phyloP scores from a whole-genome alignment of 2,888 invertebrate genomes.

The Phymatocera aterrima region DNA sequence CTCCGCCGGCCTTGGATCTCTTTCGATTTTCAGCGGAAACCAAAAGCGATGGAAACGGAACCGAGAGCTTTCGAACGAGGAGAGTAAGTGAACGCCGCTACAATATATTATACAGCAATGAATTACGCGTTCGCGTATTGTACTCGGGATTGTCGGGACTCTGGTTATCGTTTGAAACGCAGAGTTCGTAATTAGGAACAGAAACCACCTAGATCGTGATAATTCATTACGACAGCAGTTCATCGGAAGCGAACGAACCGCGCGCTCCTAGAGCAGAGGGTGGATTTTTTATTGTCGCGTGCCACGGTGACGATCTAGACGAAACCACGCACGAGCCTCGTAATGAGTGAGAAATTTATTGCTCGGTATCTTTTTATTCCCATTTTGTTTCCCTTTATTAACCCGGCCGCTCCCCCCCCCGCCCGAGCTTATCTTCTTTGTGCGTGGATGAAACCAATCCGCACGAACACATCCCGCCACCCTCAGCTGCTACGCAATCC shows the following conservation, averaged over 20 bases:
- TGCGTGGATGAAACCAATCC: too few relatives aligned
- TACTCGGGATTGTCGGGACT: background rate
- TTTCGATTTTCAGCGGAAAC: background rate
- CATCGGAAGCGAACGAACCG: background rate
- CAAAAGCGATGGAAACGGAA: constrained; percentile 5
- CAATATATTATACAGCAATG: constrained; percentile 13
- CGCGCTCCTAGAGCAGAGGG: background rate
- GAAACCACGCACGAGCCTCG: background rate
- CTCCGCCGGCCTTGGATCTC: background rate
- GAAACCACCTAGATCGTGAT: background rate
- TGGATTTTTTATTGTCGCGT: constrained; percentile 35
- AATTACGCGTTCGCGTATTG: background rate
- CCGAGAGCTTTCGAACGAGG: background rate
- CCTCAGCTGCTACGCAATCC: too few relatives aligned
- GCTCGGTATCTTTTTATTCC: background rate
- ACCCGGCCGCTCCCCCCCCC: too few relatives aligned
- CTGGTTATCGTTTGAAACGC: too few relatives aligned
- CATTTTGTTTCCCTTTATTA: background rate
- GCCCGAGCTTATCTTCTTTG: background rate
- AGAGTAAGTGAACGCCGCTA: background rate
- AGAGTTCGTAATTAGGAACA: too few relatives aligned
- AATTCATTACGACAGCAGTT: background rate
- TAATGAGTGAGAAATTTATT: constrained; percentile 25
- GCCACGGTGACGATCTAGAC: background rate
- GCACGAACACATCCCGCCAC: too few relatives aligned